Evolutionary conservation across 2,888 invertebrate genomes (phyloP), one percentile per base, ranked within the genome.

Genomic region (Serripes groenlandicus): DNA sequence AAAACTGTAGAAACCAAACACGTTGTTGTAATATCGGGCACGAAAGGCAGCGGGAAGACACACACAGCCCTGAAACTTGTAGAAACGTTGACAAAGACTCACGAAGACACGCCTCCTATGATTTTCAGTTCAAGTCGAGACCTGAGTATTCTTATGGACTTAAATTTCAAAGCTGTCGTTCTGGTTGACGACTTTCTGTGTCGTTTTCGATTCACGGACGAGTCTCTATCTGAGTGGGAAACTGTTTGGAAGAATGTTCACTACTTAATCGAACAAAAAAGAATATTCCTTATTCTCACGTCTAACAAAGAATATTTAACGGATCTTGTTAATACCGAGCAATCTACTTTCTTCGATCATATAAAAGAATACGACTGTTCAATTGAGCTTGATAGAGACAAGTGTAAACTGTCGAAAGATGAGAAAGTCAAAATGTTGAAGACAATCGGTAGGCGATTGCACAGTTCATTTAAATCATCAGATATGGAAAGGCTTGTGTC

Each of bases 171-270:
- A 30, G 35, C 66, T 54, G 64, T 86, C 1, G 75, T 83, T 1
- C 0, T 83, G 1, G 69, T 74, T 18, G 80, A 82, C n/a, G 83
- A 86, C 54, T 78, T 81, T 30, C 49, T 83, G n/a, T 82, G 86
- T 11, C 42, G 28, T 7, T 32, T 26, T 28, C 3, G 32, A 7
- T 56, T 52, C 9, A 28, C 73, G 32, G 64, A 62, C 1, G 32
- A 52, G 9, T 23, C 52, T 35, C 23, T 80, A 3, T 30, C 52
- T 37, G 75, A 74, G 11, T 78, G 74, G 75, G 69, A 75, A 26
- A 35, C 69, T 9, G 49, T 72, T 11, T 32, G 37, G 30, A 78
- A 64, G 21, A 28, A 58, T 11, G 21, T 75, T 23, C 49, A 60
- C 21, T 23, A 56, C n/a, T 28, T 79, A 23, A 28, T 80, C 5